phyloP scores from a whole-genome alignment of 35 echinoderm and acorn worm species.

The Ptychodera flava region DNA sequence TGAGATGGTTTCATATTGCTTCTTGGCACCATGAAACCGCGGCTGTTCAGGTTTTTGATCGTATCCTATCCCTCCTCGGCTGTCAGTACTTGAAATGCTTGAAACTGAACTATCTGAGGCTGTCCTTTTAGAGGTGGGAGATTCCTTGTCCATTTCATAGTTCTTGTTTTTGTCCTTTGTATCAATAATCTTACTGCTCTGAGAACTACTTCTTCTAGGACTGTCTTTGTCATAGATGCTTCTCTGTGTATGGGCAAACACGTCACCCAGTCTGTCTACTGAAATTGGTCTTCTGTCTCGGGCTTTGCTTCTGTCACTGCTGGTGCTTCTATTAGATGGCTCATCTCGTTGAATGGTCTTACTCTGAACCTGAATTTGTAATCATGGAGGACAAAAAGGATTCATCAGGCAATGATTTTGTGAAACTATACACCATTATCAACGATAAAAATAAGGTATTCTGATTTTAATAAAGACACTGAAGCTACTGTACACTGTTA shows the following conservation, averaged over 20 bases:
- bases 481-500: too few relatives aligned
- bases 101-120: neutral
- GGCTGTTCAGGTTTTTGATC: neutral
- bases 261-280: neutral
- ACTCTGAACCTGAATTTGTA: too few relatives aligned
- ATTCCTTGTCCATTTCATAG: neutral
- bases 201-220: neutral
- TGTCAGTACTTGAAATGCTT: neutral
- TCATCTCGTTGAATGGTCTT: too few relatives aligned
- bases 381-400: too few relatives aligned
- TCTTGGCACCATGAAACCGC: neutral
- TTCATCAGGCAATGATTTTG: too few relatives aligned
- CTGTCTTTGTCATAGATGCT: neutral
- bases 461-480: too few relatives aligned
- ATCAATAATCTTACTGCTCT: neutral
- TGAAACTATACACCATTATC: too few relatives aligned
- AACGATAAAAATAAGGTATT: too few relatives aligned
- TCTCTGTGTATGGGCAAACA: neutral
- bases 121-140: neutral
- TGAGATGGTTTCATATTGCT: neutral
- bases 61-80: neutral
- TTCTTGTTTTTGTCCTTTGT: neutral
- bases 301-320: too few relatives aligned
- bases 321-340: too few relatives aligned
- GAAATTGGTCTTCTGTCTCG: neutral